Conservation (phyloP, 2,888 invertebrate species). For the Drosophila sordidula region DNA sequence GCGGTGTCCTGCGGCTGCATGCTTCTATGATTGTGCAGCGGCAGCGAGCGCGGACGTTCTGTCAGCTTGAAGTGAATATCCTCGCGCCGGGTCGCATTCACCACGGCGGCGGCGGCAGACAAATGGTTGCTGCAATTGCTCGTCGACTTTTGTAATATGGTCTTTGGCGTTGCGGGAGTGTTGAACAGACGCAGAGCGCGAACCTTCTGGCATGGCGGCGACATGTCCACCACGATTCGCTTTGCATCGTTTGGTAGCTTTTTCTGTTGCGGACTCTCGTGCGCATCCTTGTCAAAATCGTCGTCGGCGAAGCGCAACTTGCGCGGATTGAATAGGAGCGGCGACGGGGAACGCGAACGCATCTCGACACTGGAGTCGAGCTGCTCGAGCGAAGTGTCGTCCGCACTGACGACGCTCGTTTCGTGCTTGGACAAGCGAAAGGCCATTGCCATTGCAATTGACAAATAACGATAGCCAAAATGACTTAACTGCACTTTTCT, state of each 20-base stretch:
- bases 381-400: conserved; percentile 69
- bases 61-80: conserved; percentile 51
- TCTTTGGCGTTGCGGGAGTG: conserved; percentile 94
- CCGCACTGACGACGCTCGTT: conserved; percentile 55
- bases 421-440: conserved; percentile 73
- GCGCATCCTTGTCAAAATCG: conserved; percentile 68
- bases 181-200: conserved; percentile 90
- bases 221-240: conserved; percentile 60
- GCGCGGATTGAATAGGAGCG: conserved; percentile 81
- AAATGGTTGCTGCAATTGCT: conserved; percentile 86
- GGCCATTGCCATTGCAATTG: conserved; percentile 66
- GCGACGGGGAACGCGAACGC: conserved; percentile 80
- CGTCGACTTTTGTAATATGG: conserved; percentile 87
- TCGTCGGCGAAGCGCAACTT: conserved; percentile 84
- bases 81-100: conserved; percentile 52
- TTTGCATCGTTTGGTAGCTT: conserved; percentile 14
- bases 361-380: conserved; percentile 80
- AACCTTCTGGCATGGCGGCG: conserved; percentile 87
- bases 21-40: conserved; percentile 80
- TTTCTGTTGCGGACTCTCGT: conserved; percentile 60
- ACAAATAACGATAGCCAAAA: conserved; percentile 11
- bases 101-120: conserved; percentile 71
- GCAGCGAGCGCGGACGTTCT: conserved; percentile 85
- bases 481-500: conserved; percentile 11
- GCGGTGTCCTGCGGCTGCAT: conserved; percentile 85